Conservation (phyloP, 2,797 vertebrate species). For the Gallinago nigripennis region DNA sequence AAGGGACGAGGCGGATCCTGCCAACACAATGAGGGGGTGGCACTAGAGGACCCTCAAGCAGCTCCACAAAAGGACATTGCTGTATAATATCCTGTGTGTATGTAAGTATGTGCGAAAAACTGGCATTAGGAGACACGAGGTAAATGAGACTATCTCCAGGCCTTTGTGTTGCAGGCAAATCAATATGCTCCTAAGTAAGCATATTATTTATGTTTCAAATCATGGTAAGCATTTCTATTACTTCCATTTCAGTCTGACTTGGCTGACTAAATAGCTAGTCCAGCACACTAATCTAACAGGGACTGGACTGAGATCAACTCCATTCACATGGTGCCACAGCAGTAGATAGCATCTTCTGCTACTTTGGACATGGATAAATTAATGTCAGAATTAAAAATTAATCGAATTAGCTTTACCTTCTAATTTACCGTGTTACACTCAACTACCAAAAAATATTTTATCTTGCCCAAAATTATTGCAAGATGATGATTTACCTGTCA, state of each 20-base stretch:
- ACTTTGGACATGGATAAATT: neutral
- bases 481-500: constrained; percentile 66
- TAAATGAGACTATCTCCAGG: neutral
- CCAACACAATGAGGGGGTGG: accelerated
- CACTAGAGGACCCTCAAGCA: neutral
- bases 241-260: neutral
- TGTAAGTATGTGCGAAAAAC: accelerated
- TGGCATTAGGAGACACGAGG: neutral
- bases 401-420: neutral
- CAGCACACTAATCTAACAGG: neutral
- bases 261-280: neutral
- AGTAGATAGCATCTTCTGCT: neutral
- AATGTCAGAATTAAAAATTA: neutral
- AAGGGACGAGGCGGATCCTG: neutral
- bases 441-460: neutral
- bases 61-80: neutral
- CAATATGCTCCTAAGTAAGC: neutral
- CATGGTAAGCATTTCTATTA: neutral
- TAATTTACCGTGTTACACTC: neutral
- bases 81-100: accelerated
- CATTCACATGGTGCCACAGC: neutral
- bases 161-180: neutral
- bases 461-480: neutral
- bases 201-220: neutral
- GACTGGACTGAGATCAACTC: neutral